Percentiles rank a stretch among this genome's conserved stretches.
These are phyloP conservation scores for Plagodis pulveraria DNA, from an alignment of 2,888 invertebrate species.

Conservation along the genomic window DNA sequence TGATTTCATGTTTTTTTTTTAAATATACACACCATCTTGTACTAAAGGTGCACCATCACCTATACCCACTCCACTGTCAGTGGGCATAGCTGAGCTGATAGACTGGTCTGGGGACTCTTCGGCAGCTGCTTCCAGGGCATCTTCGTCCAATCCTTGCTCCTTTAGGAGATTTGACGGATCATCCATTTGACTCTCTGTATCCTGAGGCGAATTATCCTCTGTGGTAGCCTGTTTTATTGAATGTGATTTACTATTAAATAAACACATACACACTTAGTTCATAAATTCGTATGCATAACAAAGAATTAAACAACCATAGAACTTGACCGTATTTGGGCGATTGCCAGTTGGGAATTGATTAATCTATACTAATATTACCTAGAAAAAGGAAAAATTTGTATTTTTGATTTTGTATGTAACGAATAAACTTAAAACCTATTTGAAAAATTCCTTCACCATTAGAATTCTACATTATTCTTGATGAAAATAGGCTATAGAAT, in stretches of 20 bases:
- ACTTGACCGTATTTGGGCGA: too few species aligned
- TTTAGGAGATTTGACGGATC: slow-evolving; percentile 61
- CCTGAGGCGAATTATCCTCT: slow-evolving; percentile 71
- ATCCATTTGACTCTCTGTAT: slow-evolving; percentile 68
- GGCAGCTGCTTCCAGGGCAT: slow-evolving; percentile 59
- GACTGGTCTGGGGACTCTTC: slow-evolving; percentile 82
- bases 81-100: slow-evolving; percentile 78
- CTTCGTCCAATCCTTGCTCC: slow-evolving; percentile 63
- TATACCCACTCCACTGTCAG: slow-evolving; percentile 68
- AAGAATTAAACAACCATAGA: too few species aligned
- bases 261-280: neutral
- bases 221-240: slow-evolving; percentile 55
- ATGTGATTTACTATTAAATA: neutral
- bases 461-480: too few species aligned
- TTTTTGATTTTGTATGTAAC: too few species aligned
- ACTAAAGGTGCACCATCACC: slow-evolving; percentile 70
- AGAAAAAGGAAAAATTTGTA: too few species aligned
- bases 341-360: too few species aligned
- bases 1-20: slow-evolving; percentile 4
- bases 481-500: too few species aligned
- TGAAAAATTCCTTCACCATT: too few species aligned
- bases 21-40: slow-evolving; percentile 67
- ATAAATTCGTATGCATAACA: slow-evolving; percentile 3
- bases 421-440: too few species aligned
- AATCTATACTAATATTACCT: too few species aligned